Evolutionary conservation across 2,888 invertebrate species (phyloP).

Genomic region (Anoplius nigerrimus): DNA sequence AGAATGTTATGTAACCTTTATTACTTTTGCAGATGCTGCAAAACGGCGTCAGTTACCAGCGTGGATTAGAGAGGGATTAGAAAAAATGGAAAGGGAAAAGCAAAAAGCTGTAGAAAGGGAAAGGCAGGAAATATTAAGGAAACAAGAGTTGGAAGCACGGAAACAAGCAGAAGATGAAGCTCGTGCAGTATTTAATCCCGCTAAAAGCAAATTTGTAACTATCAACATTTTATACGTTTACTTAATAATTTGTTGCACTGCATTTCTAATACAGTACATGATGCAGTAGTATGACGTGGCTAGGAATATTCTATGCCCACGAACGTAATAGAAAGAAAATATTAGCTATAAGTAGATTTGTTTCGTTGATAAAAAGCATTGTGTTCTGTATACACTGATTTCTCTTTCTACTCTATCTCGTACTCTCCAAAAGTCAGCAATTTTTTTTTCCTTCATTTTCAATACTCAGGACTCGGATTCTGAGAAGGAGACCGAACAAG

Average conservation of each 20-base stretch:
- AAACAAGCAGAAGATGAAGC: constrained; percentile 78
- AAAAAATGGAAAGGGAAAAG: constrained; percentile 98
- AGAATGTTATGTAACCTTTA: background rate
- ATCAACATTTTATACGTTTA: background rate
- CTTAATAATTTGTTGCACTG: background rate
- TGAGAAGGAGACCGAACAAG: constrained; percentile 71
- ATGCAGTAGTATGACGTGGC: background rate
- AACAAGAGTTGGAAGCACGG: constrained; percentile 78
- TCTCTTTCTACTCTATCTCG: too few species aligned
- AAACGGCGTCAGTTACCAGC: constrained; percentile 94
- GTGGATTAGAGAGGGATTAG: constrained; percentile 97
- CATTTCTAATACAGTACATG: background rate
- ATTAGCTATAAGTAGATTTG: too few species aligned
- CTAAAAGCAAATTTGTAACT: constrained; percentile 80
- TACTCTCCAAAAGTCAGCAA: too few species aligned
- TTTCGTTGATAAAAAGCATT: too few species aligned
- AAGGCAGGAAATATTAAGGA: constrained; percentile 80
- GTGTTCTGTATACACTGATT: too few species aligned
- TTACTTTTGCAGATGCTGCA: constrained; percentile 82
- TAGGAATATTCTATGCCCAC: too few species aligned
- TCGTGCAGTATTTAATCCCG: constrained; percentile 73
- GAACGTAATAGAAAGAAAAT: too few species aligned
- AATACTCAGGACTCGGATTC: constrained; percentile 74
- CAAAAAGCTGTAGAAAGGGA: constrained; percentile 89
- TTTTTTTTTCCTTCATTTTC: background rate